Percentiles rank a stretch among this genome's conserved stretches.
These are phyloP conservation scores for Syrrhaptes paradoxus DNA, from an alignment of 2,113 vertebrate species.

Conservation along the genomic window DNA sequence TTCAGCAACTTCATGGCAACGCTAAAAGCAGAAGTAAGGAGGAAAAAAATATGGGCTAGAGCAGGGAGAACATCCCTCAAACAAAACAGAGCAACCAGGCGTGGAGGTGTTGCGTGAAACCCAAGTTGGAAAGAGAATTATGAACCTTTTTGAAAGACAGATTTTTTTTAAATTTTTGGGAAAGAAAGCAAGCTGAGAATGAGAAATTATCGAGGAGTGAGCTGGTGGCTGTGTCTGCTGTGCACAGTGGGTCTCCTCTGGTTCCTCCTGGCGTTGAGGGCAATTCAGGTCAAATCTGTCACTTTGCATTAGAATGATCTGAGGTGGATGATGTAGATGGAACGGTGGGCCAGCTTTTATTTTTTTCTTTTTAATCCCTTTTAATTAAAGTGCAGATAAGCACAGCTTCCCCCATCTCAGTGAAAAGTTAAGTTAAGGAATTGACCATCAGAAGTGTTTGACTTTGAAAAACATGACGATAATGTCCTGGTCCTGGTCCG, in stretches of 20 bases:
- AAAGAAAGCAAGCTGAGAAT: no score
- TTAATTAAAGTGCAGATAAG: not conserved
- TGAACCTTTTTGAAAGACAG: not conserved
- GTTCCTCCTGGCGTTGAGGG: not conserved
- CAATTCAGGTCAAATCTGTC: not conserved
- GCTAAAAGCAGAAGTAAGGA: not conserved
- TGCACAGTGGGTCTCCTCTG: not conserved
- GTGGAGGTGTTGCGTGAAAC: not conserved
- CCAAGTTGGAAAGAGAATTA: not conserved
- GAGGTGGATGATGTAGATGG: not conserved
- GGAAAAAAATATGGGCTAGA: not conserved
- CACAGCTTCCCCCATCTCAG: not conserved
- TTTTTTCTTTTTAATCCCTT: not conserved
- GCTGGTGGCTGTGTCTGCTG: not conserved
- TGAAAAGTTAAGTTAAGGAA: not conserved
- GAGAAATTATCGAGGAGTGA: not conserved
- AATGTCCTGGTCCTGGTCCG: no score
- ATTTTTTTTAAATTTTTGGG: fast-evolving
- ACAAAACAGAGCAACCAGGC: fast-evolving
- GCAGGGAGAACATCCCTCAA: not conserved
- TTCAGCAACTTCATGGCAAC: fast-evolving
- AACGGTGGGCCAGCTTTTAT: not conserved
- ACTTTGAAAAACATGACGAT: not conserved
- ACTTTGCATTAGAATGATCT: not conserved
- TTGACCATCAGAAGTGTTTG: not conserved